Evolutionary conservation across 2,888 invertebrate genomes (phyloP).

Genomic region (Diarsia dahlii): DNA sequence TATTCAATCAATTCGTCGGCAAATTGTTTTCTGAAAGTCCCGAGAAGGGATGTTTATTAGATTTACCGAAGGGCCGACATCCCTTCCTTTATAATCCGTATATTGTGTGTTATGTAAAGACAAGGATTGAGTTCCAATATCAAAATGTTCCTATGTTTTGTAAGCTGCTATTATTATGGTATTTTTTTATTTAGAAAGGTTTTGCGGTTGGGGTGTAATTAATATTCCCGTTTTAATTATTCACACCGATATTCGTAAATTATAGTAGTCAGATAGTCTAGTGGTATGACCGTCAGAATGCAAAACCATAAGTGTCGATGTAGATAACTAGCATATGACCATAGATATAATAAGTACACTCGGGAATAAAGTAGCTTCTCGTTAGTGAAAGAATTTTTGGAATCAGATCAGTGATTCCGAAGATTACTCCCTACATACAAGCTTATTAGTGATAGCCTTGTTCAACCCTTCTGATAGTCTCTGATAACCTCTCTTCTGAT

Average conservation of each 20-base stretch:
- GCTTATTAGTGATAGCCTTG: no score
- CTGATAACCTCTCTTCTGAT: no score
- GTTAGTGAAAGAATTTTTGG: no score
- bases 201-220: background rate
- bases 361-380: no score
- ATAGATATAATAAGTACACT: no score
- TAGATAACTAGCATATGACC: no score
- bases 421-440: no score
- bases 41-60: conserved; percentile 84
- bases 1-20: conserved; percentile 75
- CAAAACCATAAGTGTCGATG: no score
- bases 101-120: conserved; percentile 62
- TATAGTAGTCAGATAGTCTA: no score
- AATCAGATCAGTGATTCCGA: no score
- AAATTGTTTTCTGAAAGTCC: conserved; percentile 85
- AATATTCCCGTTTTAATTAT: background rate
- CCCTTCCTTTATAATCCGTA: conserved; percentile 70
- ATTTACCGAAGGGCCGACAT: conserved; percentile 78
- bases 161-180: background rate
- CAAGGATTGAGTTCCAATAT: conserved; percentile 37
- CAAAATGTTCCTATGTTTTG: conserved; percentile 2
- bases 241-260: background rate
- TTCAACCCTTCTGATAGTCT: no score
- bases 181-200: background rate
- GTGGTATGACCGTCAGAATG: no score